These are phyloP conservation scores for Campoletis sonorensis DNA, from an alignment of 1,140 invertebrate genomes.

Conservation along the genomic window DNA sequence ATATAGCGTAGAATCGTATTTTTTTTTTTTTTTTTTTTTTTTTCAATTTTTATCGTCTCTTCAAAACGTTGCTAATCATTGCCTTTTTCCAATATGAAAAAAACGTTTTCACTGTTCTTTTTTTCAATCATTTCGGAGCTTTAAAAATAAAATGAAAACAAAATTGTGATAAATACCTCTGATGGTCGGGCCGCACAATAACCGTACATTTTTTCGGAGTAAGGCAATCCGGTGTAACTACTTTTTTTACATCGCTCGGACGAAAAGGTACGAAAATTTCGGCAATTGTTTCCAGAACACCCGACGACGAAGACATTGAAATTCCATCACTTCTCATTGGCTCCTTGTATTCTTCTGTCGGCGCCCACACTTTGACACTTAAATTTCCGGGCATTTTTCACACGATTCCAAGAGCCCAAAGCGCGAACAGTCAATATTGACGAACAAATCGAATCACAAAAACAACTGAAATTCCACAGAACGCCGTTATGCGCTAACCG, in stretches of 20 bases:
- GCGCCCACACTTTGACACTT: slow-evolving; percentile 55
- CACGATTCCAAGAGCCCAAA: too few species aligned
- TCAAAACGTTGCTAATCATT: background rate
- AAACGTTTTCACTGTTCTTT: background rate
- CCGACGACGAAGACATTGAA: slow-evolving; percentile 60
- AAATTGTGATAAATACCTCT: slow-evolving; percentile 51
- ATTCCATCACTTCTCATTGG: slow-evolving; percentile 52
- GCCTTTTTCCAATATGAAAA: background rate
- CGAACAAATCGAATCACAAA: too few species aligned
- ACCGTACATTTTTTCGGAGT: slow-evolving; percentile 45
- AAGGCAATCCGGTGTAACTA: slow-evolving; percentile 41
- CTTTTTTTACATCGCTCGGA: background rate
- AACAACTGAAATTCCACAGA: too few species aligned
- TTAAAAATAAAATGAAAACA: background rate
- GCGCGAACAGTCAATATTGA: background rate
- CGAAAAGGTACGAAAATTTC: slow-evolving; percentile 31
- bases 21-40: too few species aligned
- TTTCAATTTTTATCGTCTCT: background rate
- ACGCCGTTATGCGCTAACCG: slow-evolving; percentile 9
- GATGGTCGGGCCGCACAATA: slow-evolving; percentile 14
- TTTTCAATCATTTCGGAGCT: background rate
- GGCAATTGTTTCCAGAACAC: slow-evolving; percentile 36
- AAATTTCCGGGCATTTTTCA: slow-evolving; percentile 35
- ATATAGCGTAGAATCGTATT: background rate
- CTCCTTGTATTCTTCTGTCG: slow-evolving; percentile 51